Evolutionary conservation across 2,113 vertebrate species (phyloP), one percentile per base, ranked within the genome.

Genomic region (Misgurnus mizolepis): DNA sequence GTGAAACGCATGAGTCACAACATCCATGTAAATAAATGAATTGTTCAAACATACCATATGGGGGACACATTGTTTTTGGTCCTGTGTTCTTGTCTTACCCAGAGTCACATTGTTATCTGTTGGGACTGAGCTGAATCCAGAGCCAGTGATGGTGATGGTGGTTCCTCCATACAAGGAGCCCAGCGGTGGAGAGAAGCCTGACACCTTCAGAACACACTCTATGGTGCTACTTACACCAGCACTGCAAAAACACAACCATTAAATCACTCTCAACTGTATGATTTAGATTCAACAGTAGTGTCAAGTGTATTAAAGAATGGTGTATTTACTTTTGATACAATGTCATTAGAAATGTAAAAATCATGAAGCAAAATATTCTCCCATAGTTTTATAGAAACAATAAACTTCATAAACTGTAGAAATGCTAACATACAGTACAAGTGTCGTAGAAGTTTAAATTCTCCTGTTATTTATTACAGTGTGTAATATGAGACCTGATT

Each of bases 91-190:
- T 3, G 15, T 40, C 89, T 91, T 90, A 96, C 95, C 95, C 14
- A 95, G 68, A 9, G 86, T 86, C 27, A 96, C 92, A 2, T n/a
- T 71, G 84, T 93, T 94, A 18, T 95, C 90, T 3, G 86, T 8
- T 34, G 84, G 22, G 11, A 82, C 74, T 0, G 39, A 55, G 86
- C 93, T 95, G 77, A 96, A 96, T 9, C 95, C 95, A 11, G 86
- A 89, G 4, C 95, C 95, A 5, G 82, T 84, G 14, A 96, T 1
- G 1, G 92, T 94, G 64, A 96, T 77, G 43, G 80, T 67, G 50
- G 94, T 93, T 65, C 94, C 94, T 71, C 95, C 95, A 69, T 93
- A 89, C 17, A 95, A 84, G 41, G 95, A 96, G 5, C 95, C 95
- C 9, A 83, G 61, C 49, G 61, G 75, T 9, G 95, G 95, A 65